Conservation (phyloP, 2,113 vertebrate genomes). For the Heterochromis multidens region DNA sequence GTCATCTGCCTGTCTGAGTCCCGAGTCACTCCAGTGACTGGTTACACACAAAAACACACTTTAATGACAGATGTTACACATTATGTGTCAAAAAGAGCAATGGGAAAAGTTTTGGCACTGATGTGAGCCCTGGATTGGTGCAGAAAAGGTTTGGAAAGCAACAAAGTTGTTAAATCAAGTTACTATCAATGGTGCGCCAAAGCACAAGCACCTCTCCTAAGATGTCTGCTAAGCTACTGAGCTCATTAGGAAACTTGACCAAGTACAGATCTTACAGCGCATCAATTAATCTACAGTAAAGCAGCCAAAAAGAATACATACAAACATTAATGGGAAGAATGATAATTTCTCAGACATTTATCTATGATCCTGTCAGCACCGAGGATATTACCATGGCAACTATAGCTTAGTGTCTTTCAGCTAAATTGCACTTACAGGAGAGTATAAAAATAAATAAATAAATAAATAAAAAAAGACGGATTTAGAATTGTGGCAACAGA, state of each 20-base stretch:
- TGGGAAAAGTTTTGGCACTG: no score
- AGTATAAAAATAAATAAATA: background rate
- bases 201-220: background rate
- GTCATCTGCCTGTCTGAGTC: background rate
- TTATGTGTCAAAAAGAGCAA: background rate
- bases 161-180: no score
- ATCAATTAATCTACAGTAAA: background rate
- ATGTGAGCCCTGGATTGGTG: no score
- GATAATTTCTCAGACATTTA: background rate
- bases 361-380: background rate
- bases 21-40: background rate
- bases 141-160: no score
- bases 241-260: background rate
- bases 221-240: background rate
- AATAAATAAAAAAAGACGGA: background rate
- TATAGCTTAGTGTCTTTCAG: background rate
- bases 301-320: background rate
- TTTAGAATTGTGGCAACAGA: background rate
- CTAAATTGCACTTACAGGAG: background rate
- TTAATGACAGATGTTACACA: background rate
- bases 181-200: no score
- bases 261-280: background rate
- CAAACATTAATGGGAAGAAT: background rate
- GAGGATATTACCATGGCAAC: background rate
- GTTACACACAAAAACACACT: background rate